phyloP scores from a whole-genome alignment of 2,797 vertebrate genomes.

The Malacoctenus gilli region DNA sequence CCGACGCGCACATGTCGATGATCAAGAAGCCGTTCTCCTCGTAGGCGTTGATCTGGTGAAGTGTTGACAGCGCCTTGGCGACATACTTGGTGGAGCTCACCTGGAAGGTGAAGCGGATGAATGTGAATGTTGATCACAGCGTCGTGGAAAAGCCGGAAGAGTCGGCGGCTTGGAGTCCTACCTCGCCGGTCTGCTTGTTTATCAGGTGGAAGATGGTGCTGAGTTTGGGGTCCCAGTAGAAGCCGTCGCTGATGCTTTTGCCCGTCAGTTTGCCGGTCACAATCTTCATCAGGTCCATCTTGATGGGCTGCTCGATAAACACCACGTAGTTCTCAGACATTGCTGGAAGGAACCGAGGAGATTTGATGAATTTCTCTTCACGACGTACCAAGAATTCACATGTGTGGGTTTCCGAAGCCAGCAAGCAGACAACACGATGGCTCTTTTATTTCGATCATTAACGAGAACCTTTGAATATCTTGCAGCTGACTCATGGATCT shows the following conservation, averaged over 20 bases:
- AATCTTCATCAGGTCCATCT: slow-evolving; percentile 85
- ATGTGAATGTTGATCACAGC: too few species aligned
- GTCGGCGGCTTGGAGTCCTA: slow-evolving; percentile 48
- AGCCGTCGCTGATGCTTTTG: slow-evolving; percentile 77
- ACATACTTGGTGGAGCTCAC: slow-evolving; percentile 78
- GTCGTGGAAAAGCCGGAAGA: too few species aligned
- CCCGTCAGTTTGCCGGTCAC: slow-evolving; percentile 80
- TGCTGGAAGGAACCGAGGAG: slow-evolving; percentile 67
- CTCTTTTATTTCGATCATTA: too few species aligned
- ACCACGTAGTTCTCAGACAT: slow-evolving; percentile 92
- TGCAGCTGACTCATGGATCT: too few species aligned
- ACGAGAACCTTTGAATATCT: too few species aligned
- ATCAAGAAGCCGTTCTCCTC: slow-evolving; percentile 87
- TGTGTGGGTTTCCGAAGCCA: too few species aligned
- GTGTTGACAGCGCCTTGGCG: slow-evolving; percentile 78
- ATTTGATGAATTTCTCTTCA: too few species aligned
- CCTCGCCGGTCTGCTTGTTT: slow-evolving; percentile 88
- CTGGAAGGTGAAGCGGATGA: slow-evolving; percentile 77
- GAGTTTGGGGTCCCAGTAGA: slow-evolving; percentile 86
- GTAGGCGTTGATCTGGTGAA: slow-evolving; percentile 93
- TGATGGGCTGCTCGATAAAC: slow-evolving; percentile 93
- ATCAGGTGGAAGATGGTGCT: slow-evolving; percentile 87
- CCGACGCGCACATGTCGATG: slow-evolving; percentile 87
- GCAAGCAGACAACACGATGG: too few species aligned
- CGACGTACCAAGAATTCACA: too few species aligned